Evolutionary conservation across 2,888 invertebrate species (phyloP), one percentile per base, ranked within the genome.

Genomic region (Sussaba pulchella): DNA sequence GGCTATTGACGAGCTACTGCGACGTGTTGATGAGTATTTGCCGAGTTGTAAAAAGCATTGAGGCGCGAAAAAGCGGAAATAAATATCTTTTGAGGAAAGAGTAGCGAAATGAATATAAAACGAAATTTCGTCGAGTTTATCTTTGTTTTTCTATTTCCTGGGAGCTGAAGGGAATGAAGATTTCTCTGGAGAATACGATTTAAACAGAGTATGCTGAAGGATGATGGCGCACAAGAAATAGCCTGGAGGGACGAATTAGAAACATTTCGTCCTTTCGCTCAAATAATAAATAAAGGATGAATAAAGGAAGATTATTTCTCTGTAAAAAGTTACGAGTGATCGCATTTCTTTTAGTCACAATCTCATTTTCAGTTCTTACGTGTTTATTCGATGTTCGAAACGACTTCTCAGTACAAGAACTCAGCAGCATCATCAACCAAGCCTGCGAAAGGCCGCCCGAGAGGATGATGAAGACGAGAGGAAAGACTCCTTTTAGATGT

Each of bases 1-100:
- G 69, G 31, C 67, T 61, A 26, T 75, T 75, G 69, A 69, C 75
- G 75, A 75, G 75, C 41, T 75, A 75, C 69, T 69, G 69, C 61
- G 52, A 75, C 47, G 17, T 67, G 75, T 75, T 67, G 69, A 75
- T 41, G 67, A 75, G 67, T 26, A 43, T 50, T 41, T 43, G 41
- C 61, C 67, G 26, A 43, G 59, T 61, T 75, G 67, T 61, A 61
- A 69, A 75, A 67, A 21, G 61, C 26, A 59, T 31, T 39, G 39
- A 21, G 41, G 8, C 50, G 17, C 12, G 54, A 9, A n/a, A 24
- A 31, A 74, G 1, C 57, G 36, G 66, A 57, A 36, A 57, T 54
- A 45, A 47, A 47, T 52, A 14, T 39, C 26, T 45, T 39, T 31
- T 36, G 31, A 45, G 47, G 52, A 64, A 52, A 41, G 54, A 66